Base-by-base conservation (phyloP, 2,797 vertebrate species). In the Sebastes kiyomatsui region DNA sequence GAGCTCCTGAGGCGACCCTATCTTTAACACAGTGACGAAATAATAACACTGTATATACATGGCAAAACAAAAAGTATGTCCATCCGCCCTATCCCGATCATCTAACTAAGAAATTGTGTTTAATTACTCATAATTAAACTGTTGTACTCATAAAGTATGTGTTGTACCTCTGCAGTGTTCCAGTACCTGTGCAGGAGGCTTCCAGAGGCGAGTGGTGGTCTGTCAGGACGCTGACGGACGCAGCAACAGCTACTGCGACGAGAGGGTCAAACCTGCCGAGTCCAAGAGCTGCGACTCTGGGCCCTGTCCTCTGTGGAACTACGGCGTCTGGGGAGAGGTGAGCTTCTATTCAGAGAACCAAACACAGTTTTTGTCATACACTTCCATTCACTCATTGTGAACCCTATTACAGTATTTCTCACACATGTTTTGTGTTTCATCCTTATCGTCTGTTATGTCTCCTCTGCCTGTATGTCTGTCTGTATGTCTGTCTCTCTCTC, bases 321-420 rank as follows among this genome's bases (percentile, higher is more conserved):
- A 96, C 0, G 96, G 98, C 7, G 95, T 92, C 84, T 99, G 98
- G 98, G 97, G 97, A 93, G 97, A 99, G 94, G 98, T 99, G 94
- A 96, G 96, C 6, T 38, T n/a, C 14, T 11, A 42, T 49, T 54
- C 27, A 20, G 4, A 1, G 23, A 55, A 58, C 25, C 3, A 30
- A 25, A 20, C 52, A 10, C 20, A 6, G 16, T 18, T 25, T 62
- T 35, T 62, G 10, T 49, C 9, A 10, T 20, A 28, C 8, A 22
- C 16, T 46, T 25, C 18, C 9, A 7, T 11, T 22, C 33, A 27
- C 8, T 75, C 28, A 62, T 11, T 55, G 20, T 69, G 25, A 73
- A 65, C 46, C 42, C 16, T 46, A 7, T 18, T 32, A 55, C 23
- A 10, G 14, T 70, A 8, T 55, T 70, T 71, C n/a, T 25, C n/a